Evolutionary conservation across 2,113 vertebrate species (phyloP), one percentile per base, ranked within the genome.

Genomic region (Lampris incognitus): DNA sequence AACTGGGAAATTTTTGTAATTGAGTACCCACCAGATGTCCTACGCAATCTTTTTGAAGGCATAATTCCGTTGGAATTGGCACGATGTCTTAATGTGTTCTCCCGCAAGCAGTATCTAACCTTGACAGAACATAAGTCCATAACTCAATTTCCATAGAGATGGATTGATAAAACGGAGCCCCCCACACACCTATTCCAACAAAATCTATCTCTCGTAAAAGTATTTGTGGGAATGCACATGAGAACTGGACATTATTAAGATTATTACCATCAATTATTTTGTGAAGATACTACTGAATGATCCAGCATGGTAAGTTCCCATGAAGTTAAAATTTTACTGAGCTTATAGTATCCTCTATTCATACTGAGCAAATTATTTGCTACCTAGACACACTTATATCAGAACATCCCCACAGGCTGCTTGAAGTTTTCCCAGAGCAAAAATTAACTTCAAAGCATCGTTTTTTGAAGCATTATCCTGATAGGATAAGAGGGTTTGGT

Each of bases 331-430:
- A 24, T 24, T 24, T 24, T 24, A 24, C 24, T 24, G 24, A 24
- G 24, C 24, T 24, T 24, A 24, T 24, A 24, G 24, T 24, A 24
- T 24, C 24, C 24, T 24, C 24, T 24, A 24, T 24, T 24, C 24
- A 24, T 36, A 65, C 38, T 42, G 1, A 72, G 46, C 42, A 62
- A 42, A 64, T 38, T 65, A 74, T 65, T 65, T 41, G 50, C 50
- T 74, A 64, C 51, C 71, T 74, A 64, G 71, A 65, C 49, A 64
- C 61, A n/a, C 38, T 55, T 38, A 74, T 74, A 74, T 74, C 61
- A 11, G 71, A 74, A 65, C 61, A 74, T 56, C 49, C 50, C 9
- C 59, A 63, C 39, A 64, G 51, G 49, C 40, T 74, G 38, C 56
- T 64, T 50, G 71, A 74, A 54, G 48, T 56, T 65, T 74, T 74